These are phyloP conservation scores for Avahi laniger DNA, from an alignment of 2,797 vertebrate species.

Conservation along the genomic window DNA sequence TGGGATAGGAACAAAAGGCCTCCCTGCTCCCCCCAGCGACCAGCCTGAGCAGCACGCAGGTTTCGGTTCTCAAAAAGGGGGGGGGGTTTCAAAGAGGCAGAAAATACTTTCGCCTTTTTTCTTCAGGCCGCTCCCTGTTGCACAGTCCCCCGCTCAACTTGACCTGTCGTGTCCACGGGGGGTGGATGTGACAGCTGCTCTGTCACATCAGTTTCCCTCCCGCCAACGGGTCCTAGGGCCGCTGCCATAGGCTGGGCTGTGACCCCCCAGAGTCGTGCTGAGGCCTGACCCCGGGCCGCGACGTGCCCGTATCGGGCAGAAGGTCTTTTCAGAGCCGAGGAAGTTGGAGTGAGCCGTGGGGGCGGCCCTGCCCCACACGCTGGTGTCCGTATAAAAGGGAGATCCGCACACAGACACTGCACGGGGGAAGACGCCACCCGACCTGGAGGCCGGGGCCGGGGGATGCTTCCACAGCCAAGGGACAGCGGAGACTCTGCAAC, in stretches of 20 bases:
- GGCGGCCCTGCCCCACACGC: background rate
- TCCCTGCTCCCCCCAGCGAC: no score
- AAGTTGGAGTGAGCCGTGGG: fast-evolving
- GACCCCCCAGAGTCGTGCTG: no score
- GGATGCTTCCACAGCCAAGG: fast-evolving
- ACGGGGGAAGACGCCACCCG: fast-evolving
- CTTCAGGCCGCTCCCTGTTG: no score
- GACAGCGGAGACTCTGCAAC: background rate
- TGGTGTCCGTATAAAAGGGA: background rate
- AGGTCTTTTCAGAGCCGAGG: background rate
- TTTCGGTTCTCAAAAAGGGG: no score
- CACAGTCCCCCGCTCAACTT: no score
- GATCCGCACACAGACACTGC: background rate
- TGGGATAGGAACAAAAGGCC: no score
- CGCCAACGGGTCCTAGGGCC: background rate
- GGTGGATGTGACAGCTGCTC: no score
- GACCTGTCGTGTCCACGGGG: fast-evolving
- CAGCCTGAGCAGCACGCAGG: no score
- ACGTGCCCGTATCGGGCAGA: no score
- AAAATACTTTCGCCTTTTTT: no score
- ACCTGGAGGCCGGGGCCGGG: no score
- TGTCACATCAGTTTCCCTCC: background rate
- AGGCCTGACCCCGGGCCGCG: background rate
- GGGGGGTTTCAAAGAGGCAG: no score
- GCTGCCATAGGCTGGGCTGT: fast-evolving